Percentiles rank a stretch among this genome's conserved stretches.
Evolutionary conservation across 2,113 vertebrate genomes (phyloP).

Genomic region (Andinoacara biseriatus): DNA sequence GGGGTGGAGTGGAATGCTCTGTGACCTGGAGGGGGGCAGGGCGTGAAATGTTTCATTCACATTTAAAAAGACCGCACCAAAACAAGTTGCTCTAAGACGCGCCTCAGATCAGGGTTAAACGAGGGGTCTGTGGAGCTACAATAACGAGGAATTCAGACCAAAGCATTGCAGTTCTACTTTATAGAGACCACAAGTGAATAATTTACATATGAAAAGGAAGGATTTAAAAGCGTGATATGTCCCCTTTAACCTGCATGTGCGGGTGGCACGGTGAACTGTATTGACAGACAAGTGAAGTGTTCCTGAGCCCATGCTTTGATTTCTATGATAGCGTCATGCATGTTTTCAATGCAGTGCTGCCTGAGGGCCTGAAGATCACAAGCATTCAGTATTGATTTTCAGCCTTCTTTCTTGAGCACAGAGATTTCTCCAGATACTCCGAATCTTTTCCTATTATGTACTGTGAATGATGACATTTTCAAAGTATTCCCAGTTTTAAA

Average conservation of each 20-base stretch:
- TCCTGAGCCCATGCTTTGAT: background rate
- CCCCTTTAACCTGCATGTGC: background rate
- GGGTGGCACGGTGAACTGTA: background rate
- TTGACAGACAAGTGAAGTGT: background rate
- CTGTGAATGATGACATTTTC: background rate
- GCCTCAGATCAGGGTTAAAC: too few relatives aligned
- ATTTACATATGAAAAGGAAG: too few relatives aligned
- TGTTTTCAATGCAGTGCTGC: background rate
- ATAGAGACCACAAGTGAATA: too few relatives aligned
- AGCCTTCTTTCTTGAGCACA: background rate
- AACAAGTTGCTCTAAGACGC: too few relatives aligned
- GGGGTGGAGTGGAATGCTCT: too few relatives aligned
- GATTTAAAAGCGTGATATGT: too few relatives aligned
- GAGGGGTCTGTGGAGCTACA: too few relatives aligned
- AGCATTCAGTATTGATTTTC: background rate
- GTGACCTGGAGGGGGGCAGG: too few relatives aligned
- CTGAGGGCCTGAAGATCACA: background rate
- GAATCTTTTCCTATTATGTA: background rate
- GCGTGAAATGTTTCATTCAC: too few relatives aligned
- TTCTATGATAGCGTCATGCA: background rate
- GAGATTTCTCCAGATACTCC: background rate
- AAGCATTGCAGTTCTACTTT: too few relatives aligned
- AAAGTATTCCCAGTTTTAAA: background rate
- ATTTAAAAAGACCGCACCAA: too few relatives aligned
- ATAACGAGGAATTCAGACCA: too few relatives aligned